These are phyloP conservation scores for Dinoponera quadriceps DNA, from an alignment of 1,140 invertebrate species.

Conservation along the genomic window DNA sequence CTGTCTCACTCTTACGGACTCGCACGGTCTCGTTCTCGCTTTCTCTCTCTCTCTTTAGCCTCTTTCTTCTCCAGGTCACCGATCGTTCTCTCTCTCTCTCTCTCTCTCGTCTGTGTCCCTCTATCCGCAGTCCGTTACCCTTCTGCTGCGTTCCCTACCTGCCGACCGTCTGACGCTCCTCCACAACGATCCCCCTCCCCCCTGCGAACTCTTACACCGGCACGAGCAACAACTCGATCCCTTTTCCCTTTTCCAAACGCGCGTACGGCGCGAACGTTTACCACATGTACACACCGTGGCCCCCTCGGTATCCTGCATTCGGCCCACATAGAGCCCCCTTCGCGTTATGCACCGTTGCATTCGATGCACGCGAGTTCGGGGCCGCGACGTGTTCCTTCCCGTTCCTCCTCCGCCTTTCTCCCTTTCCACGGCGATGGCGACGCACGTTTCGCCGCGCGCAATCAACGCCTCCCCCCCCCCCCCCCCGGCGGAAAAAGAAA, in stretches of 20 bases:
- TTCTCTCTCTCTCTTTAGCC: constrained; percentile 21
- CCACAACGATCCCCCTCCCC: constrained; percentile 71
- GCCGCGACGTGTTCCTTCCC: constrained; percentile 8
- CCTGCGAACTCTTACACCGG: constrained; percentile 69
- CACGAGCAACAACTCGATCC: constrained; percentile 67
- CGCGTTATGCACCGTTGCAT: constrained; percentile 68
- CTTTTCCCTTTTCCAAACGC: constrained; percentile 71
- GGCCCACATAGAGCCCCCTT: constrained; percentile 24
- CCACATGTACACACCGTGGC: constrained; percentile 34
- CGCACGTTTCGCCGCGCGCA: constrained; percentile 22
- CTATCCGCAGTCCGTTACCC: constrained; percentile 38
- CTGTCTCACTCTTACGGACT: background rate
- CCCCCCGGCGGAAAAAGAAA: no score
- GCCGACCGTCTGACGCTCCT: constrained; percentile 42
- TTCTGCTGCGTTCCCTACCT: constrained; percentile 30
- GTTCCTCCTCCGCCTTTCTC: background rate
- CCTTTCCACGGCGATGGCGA: background rate
- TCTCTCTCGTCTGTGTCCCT: constrained; percentile 2
- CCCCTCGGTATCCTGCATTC: constrained; percentile 13
- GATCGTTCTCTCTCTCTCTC: constrained; percentile 2
- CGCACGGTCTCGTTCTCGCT: constrained; percentile 3
- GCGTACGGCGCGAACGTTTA: constrained; percentile 57
- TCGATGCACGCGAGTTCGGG: constrained; percentile 66
- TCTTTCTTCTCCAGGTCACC: background rate
- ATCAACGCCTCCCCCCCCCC: constrained; percentile 37